Evolutionary conservation across 2,797 vertebrate species (phyloP).

Genomic region (Sarcoramphus papa): DNA sequence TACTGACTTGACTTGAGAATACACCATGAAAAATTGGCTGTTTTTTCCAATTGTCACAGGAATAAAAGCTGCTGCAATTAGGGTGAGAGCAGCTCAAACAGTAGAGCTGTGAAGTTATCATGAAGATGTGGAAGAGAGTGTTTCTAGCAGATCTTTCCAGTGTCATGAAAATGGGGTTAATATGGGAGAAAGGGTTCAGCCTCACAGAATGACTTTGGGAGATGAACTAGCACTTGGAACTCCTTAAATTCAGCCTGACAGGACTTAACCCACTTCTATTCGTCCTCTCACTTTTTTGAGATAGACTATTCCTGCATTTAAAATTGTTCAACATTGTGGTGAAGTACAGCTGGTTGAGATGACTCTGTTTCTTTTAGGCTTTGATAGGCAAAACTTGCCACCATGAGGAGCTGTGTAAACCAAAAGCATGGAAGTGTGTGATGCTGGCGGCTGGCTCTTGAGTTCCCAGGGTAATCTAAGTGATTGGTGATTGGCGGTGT

Average conservation of each 20-base stretch:
- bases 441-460: not conserved
- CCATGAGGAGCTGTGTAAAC: not conserved
- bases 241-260: not conserved
- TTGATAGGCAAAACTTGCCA: not conserved
- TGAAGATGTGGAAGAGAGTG: not conserved
- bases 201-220: not conserved
- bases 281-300: fast-evolving
- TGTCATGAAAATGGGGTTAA: not conserved
- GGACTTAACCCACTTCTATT: not conserved
- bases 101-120: not conserved
- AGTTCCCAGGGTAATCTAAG: not conserved
- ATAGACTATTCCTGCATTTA: not conserved
- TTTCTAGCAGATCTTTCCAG: not conserved
- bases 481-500: not conserved
- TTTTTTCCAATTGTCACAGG: not conserved
- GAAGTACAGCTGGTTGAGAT: not conserved
- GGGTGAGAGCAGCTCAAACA: not conserved
- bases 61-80: not conserved
- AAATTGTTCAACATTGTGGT: not conserved
- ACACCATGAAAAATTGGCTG: not conserved
- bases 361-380: not conserved
- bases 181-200: not conserved
- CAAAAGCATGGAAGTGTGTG: not conserved
- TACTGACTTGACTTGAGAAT: not conserved
- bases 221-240: not conserved